Percentiles rank a stretch among this genome's conserved stretches.
These are phyloP conservation scores for Coracias cyanogaster DNA, from an alignment of 2,797 vertebrate genomes.

Conservation along the genomic window DNA sequence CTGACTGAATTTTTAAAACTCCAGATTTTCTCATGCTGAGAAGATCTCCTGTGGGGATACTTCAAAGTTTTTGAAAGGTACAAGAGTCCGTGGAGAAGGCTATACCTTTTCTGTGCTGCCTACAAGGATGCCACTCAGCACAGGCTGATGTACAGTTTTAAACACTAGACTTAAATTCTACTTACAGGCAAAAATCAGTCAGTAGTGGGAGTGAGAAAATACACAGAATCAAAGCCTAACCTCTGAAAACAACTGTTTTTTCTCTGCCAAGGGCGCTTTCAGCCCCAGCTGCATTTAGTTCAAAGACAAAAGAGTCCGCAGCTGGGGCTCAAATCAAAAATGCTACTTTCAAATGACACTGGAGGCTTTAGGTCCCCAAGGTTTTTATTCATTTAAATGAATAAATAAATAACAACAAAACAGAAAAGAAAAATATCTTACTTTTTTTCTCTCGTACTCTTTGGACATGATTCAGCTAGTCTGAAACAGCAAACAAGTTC, in stretches of 20 bases:
- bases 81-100: not conserved
- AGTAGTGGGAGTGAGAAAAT: slow-evolving; percentile 30
- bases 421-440: not conserved
- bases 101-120: not conserved
- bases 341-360: slow-evolving; percentile 50
- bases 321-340: slow-evolving; percentile 59
- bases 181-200: slow-evolving; percentile 38
- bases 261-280: slow-evolving; percentile 49
- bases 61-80: slow-evolving; percentile 54
- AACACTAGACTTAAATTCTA: slow-evolving; percentile 8
- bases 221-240: slow-evolving; percentile 39
- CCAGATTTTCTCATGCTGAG: not conserved
- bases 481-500: not conserved
- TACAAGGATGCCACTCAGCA: not conserved
- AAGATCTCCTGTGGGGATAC: slow-evolving; percentile 19
- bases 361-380: slow-evolving; percentile 43
- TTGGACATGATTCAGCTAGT: not conserved
- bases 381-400: slow-evolving; percentile 63
- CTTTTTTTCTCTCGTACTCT: not conserved
- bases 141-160: not conserved
- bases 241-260: slow-evolving; percentile 52
- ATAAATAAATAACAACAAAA: slow-evolving; percentile 54
- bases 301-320: slow-evolving; percentile 65
- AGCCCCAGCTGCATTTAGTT: slow-evolving; percentile 67
- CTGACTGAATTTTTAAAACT: not conserved